Base-by-base conservation (phyloP, 2,888 invertebrate genomes). In the Amblyteles armatorius region DNA sequence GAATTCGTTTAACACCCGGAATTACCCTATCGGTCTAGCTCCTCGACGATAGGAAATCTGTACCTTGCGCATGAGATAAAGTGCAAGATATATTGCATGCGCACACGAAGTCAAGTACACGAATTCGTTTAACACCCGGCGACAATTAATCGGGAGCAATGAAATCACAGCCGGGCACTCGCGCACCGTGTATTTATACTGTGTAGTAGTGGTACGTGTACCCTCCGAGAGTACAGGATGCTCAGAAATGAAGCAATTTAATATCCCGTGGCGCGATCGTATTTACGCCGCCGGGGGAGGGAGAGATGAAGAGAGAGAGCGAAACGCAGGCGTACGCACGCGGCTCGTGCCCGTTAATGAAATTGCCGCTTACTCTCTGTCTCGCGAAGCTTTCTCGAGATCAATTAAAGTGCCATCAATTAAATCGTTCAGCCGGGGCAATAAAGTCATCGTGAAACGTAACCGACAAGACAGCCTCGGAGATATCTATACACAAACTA, bases 171-270 rank as follows among this genome's bases (percentile, higher is more conserved):
- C 63, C 72, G 36, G 50, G 36, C 76, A 48, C 76, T 57, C 67
- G 55, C 40, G 50, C 40, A 55, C 33, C 52, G 52, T n/a, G 52
- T 19, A 2, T 19, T n/a, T 52, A 6, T 7, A n/a, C 29, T 26
- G 22, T 5, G 60, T 5, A 73, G 60, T 48, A 60, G 52, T 36
- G 52, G 36, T 3, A 7, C 48, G 36, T 65, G 13, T 36, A 63
- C 65, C 50, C 50, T 50, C 29, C 29, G 60, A 13, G 29, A 60
- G 26, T 79, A 55, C n/a, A 57, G 26, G 79, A 82, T 79, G 79
- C 85, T 80, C 36, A 52, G 77, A 68, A 82, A 85, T 85, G 77
- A 83, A 83, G 85, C 85, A 85, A 85, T 85, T 85, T 85, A 82
- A 85, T 80, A 80, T 82, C 76, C 79, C 52, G 57, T 36, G 48